phyloP scores from a whole-genome alignment of 2,113 vertebrate genomes.

The Butorides virescens region DNA sequence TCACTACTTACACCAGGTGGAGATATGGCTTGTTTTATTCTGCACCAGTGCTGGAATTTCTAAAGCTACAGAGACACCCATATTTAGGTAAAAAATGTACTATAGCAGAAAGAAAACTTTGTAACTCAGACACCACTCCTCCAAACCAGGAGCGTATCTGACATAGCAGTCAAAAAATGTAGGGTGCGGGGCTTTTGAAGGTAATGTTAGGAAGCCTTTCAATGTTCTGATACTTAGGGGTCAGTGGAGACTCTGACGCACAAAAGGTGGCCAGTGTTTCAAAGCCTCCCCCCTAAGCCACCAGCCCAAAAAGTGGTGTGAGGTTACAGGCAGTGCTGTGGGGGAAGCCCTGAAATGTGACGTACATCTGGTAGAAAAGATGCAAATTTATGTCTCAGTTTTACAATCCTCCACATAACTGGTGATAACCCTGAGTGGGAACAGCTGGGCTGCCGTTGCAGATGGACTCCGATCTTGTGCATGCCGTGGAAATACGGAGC shows the following conservation, averaged over 20 bases:
- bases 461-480: accelerated
- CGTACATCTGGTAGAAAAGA: background rate
- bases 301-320: background rate
- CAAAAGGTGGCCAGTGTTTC: background rate
- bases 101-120: background rate
- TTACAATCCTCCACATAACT: background rate
- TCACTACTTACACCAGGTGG: background rate
- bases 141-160: background rate
- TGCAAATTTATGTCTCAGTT: background rate
- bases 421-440: background rate
- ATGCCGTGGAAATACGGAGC: background rate
- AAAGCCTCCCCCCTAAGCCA: background rate
- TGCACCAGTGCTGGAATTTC: background rate
- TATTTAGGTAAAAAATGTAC: background rate
- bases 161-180: background rate
- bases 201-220: background rate
- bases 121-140: background rate
- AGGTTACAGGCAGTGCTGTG: background rate
- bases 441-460: background rate
- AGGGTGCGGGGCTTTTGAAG: background rate
- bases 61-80: background rate
- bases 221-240: accelerated
- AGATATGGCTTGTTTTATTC: background rate
- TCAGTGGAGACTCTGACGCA: background rate
- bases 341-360: background rate